These are phyloP conservation scores for Phalanger gymnotis DNA, from an alignment of 2,797 vertebrate species.

Conservation along the genomic window DNA sequence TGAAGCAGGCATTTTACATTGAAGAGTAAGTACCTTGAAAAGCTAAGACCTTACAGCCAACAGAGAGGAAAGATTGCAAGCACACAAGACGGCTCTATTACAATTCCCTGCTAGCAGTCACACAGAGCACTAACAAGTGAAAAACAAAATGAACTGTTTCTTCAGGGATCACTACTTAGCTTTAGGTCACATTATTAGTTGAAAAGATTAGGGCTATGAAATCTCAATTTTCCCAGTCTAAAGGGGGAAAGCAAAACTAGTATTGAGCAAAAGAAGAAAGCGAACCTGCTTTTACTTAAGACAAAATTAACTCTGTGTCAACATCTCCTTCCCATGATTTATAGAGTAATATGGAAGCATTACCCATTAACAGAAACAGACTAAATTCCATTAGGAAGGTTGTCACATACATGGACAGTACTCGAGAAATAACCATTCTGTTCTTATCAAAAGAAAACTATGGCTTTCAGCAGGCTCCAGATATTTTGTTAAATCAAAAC, in stretches of 20 bases:
- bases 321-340: slow-evolving; percentile 69
- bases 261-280: slow-evolving; percentile 76
- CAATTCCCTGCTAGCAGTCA: slow-evolving; percentile 12
- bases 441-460: slow-evolving; percentile 54
- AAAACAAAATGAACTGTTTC: slow-evolving; percentile 61
- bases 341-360: slow-evolving; percentile 73
- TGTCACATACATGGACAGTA: neutral
- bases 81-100: neutral
- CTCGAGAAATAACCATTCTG: slow-evolving; percentile 63
- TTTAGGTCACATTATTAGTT: slow-evolving; percentile 69
- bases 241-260: slow-evolving; percentile 70
- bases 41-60: neutral
- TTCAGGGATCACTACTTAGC: slow-evolving; percentile 60
- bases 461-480: slow-evolving; percentile 52
- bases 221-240: slow-evolving; percentile 73
- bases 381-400: slow-evolving; percentile 12
- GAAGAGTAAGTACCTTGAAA: slow-evolving; percentile 39
- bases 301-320: slow-evolving; percentile 74
- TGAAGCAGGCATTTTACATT: neutral
- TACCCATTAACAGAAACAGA: slow-evolving; percentile 21
- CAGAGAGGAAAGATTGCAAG: slow-evolving; percentile 25
- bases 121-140: neutral
- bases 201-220: slow-evolving; percentile 76
- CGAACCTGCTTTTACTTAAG: slow-evolving; percentile 66
- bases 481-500: neutral